A percentile compares a stretch with the other conserved stretches of the same genome.
Evolutionary conservation across 2,888 invertebrate genomes (phyloP).

Genomic region (Eupeodes luniger): DNA sequence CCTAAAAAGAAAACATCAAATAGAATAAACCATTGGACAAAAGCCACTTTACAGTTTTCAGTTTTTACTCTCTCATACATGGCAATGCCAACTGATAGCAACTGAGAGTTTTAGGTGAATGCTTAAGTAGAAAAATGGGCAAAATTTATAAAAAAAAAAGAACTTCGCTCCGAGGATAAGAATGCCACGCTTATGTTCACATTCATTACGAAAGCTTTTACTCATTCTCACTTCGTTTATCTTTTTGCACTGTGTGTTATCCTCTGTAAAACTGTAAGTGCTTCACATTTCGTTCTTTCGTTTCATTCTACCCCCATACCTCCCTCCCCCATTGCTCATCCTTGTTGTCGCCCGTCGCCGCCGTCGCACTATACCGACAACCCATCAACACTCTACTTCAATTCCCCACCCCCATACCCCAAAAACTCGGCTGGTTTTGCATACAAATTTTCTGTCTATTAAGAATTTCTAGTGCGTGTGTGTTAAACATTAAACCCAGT

Average conservation of each 20-base stretch:
- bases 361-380: no score
- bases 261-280: conserved; percentile 53
- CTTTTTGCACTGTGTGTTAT: conserved; percentile 41
- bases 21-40: conserved; percentile 43
- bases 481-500: conserved; percentile 55
- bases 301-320: neutral
- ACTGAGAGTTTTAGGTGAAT: conserved; percentile 59
- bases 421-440: conserved; percentile 16
- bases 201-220: conserved; percentile 74
- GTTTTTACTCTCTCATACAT: conserved; percentile 21
- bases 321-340: neutral
- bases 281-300: conserved; percentile 36
- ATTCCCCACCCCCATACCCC: neutral
- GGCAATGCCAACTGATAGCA: conserved; percentile 42
- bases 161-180: conserved; percentile 54
- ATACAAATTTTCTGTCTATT: conserved; percentile 56
- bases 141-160: conserved; percentile 7
- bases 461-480: conserved; percentile 67
- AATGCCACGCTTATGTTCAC: conserved; percentile 66
- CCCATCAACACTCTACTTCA: neutral
- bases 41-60: conserved; percentile 37
- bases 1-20: conserved; percentile 28
- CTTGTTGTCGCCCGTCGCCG: no score
- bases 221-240: conserved; percentile 72
- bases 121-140: conserved; percentile 55